A percentile compares a stretch with the other conserved stretches of the same genome.
phyloP scores from a whole-genome alignment of 2,888 invertebrate species.

The Pristionchus arcanus region DNA sequence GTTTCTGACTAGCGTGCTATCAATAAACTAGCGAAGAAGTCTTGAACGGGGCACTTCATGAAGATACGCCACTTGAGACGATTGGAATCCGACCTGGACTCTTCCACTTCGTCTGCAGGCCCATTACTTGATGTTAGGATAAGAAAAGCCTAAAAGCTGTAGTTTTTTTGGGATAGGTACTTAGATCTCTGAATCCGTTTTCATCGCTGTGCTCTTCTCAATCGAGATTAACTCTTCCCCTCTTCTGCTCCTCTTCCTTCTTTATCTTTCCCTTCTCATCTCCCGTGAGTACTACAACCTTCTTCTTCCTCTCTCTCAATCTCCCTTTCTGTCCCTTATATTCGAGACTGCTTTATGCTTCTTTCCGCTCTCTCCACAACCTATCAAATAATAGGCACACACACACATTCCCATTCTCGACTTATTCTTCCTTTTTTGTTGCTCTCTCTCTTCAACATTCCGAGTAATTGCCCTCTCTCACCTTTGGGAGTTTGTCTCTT shows the following conservation, averaged over 20 bases:
- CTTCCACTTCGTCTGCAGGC: background rate
- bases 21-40: too few relatives aligned
- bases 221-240: constrained; percentile 16
- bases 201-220: background rate
- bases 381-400: constrained; percentile 54
- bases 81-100: too few relatives aligned
- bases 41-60: too few relatives aligned
- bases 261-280: constrained; percentile 23
- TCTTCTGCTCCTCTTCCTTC: background rate
- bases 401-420: background rate
- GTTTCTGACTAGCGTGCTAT: too few relatives aligned
- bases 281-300: constrained; percentile 44
- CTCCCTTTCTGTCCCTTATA: background rate
- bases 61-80: too few relatives aligned
- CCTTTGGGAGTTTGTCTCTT: background rate
- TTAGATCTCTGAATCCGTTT: background rate
- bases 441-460: background rate
- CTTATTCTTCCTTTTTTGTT: constrained; percentile 13
- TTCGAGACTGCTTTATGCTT: constrained; percentile 1
- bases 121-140: background rate
- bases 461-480: constrained; percentile 16
- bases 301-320: background rate
- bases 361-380: constrained; percentile 3
- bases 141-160: too few relatives aligned
- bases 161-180: background rate